Evolutionary conservation across 2,113 vertebrate species (phyloP).

Genomic region (Coturnix japonica): DNA sequence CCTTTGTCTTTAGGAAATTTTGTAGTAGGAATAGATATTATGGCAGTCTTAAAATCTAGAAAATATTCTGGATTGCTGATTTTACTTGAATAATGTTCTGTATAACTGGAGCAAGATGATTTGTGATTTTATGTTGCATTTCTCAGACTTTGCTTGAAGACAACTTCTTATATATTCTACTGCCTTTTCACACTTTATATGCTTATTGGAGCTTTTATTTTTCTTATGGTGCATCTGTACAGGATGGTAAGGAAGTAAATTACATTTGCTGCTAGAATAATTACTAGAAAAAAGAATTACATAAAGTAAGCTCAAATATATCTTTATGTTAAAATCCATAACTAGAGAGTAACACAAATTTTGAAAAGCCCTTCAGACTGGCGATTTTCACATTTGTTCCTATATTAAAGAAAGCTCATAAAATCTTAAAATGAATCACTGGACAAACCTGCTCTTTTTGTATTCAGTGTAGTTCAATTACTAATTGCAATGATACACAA

Average conservation of each 20-base stretch:
- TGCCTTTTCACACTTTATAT: background rate
- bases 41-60: background rate
- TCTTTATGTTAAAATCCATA: background rate
- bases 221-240: background rate
- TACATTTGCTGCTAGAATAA: background rate
- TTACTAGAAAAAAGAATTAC: background rate
- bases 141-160: background rate
- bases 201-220: background rate
- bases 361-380: background rate
- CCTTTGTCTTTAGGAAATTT: background rate
- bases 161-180: background rate
- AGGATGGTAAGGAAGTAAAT: background rate
- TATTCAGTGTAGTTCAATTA: background rate
- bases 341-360: background rate
- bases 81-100: background rate
- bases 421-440: background rate
- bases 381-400: background rate
- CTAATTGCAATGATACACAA: background rate
- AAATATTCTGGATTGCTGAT: background rate
- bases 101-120: background rate
- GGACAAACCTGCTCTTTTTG: background rate
- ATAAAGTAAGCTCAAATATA: background rate
- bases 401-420: background rate
- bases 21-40: background rate
- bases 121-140: background rate